Evolutionary conservation across 2,113 vertebrate genomes (phyloP), one percentile per base, ranked within the genome.

Genomic region (Aphelocoma coerulescens): DNA sequence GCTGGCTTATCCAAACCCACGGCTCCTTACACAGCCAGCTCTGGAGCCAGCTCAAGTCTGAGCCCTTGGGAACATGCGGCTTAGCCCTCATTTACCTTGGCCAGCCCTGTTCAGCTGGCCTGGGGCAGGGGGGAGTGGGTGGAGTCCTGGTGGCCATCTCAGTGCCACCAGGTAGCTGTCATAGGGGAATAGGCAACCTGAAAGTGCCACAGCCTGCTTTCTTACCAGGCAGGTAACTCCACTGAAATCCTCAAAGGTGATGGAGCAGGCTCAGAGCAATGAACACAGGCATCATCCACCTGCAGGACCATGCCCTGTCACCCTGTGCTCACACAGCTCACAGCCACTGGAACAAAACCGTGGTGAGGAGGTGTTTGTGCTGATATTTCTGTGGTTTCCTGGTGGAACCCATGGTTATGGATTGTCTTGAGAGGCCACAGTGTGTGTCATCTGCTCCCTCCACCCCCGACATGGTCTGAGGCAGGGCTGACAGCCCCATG

Each of bases 1-100:
- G 90, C 95, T 91, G 93, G 91, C 93, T 98, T 98, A 97, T 97
- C 97, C 98, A 97, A 97, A 97, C 96, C 90, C 59, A 1, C 7
- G 8, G 90, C 65, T 97, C 93, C 96, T 93, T 43, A 33, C 2
- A 9, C 63, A 88, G 95, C 95, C 96, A 91, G 88, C 89, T 89
- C 92, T 83, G 88, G 78, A 94, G 93, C 78, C 85, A 96, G 86
- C 82, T 89, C 88, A 62, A 51, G 67, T 88, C 91, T 95, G 91
- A 97, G 93, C 76, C 88, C 79, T 62, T 62, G 77, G 71, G 82
- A 97, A 71, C 62, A 35, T 0, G 1, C 4, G 0, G 58, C 51
- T 97, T 27, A 93, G 85, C 71, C 27, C 82, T 58, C 20, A n/a
- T 62, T 85, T 19, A 73, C 26, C 62, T 26, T 27, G 71, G 30